phyloP scores from a whole-genome alignment of 2,888 invertebrate species.

The Lycia hirtaria region DNA sequence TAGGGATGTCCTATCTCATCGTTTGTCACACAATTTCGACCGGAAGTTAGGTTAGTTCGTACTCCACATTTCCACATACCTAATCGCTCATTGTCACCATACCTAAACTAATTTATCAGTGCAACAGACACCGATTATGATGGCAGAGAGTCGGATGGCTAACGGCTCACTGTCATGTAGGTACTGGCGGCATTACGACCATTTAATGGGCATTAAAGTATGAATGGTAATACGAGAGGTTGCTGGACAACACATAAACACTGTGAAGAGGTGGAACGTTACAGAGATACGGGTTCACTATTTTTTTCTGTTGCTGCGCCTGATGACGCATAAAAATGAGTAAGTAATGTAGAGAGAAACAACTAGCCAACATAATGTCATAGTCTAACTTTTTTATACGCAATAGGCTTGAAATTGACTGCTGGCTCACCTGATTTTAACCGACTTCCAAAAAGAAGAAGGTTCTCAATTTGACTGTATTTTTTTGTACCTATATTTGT shows the following conservation, averaged over 20 bases:
- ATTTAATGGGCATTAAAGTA: conserved; percentile 80
- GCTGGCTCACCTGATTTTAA: too few species aligned
- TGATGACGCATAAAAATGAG: too few species aligned
- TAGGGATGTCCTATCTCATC: background rate
- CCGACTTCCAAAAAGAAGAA: too few species aligned
- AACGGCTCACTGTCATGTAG: conserved; percentile 83
- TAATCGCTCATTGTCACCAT: conserved; percentile 39
- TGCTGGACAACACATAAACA: conserved; percentile 77
- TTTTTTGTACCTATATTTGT: too few species aligned
- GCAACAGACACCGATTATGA: conserved; percentile 60
- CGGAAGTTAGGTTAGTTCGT: background rate
- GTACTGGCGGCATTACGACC: conserved; percentile 72
- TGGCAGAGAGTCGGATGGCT: conserved; percentile 79
- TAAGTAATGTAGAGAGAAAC: too few species aligned
- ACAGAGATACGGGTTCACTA: background rate
- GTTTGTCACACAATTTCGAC: background rate
- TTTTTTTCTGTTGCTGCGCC: too few species aligned
- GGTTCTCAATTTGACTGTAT: too few species aligned
- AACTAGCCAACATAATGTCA: too few species aligned
- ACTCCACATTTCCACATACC: background rate
- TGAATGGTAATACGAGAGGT: conserved; percentile 80
- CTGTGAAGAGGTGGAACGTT: background rate
- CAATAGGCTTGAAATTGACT: too few species aligned
- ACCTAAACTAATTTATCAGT: conserved; percentile 42
- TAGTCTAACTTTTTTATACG: too few species aligned